These are phyloP conservation scores for Agonopterix arenella DNA, from an alignment of 2,888 invertebrate species.

Conservation along the genomic window DNA sequence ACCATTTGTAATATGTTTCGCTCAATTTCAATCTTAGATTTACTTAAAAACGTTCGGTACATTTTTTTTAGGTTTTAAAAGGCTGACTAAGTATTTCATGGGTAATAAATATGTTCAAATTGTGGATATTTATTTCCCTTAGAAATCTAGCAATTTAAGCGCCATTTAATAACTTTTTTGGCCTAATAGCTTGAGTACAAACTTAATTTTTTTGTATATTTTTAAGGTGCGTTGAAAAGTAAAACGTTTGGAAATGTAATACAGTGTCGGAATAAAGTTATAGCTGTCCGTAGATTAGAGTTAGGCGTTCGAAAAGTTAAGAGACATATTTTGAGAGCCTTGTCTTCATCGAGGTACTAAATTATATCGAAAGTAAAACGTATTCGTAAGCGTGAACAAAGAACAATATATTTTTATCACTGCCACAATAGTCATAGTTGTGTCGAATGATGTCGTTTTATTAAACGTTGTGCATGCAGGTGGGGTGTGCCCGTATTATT, in stretches of 20 bases:
- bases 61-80: too few relatives aligned
- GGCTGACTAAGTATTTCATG: too few relatives aligned
- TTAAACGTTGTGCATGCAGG: conserved; percentile 21
- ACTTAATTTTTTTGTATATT: conserved; percentile 29
- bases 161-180: conserved; percentile 17
- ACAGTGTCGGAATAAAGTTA: conserved; percentile 21
- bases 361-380: conserved; percentile 45
- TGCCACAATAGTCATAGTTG: conserved; percentile 56
- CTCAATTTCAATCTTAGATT: too few relatives aligned
- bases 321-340: conserved; percentile 60
- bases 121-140: too few relatives aligned
- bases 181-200: conserved; percentile 57
- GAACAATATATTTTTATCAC: conserved; percentile 67
- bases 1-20: conserved; percentile 21
- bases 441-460: conserved; percentile 19
- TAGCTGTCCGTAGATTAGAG: conserved; percentile 32
- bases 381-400: conserved; percentile 36
- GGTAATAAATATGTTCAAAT: too few relatives aligned
- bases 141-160: too few relatives aligned
- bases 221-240: conserved; percentile 10
- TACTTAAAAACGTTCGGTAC: too few relatives aligned
- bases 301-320: conserved; percentile 38
- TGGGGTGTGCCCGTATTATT: conserved; percentile 15
- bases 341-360: conserved; percentile 32
- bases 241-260: conserved; percentile 13